Conservation (phyloP, 2,888 invertebrate species). For the Latrodectus hesperus region DNA sequence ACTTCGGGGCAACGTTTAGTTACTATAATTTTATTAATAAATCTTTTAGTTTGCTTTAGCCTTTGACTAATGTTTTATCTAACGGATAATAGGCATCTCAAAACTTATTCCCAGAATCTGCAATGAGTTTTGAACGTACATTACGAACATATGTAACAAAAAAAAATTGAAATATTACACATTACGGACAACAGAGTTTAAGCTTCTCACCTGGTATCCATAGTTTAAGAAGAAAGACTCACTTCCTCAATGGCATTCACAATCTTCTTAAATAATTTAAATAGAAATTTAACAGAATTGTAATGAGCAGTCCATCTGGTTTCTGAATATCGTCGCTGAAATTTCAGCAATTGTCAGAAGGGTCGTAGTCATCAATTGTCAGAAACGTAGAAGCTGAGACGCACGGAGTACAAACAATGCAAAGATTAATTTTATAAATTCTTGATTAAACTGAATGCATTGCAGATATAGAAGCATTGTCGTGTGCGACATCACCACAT, state of each 20-base stretch:
- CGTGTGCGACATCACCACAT: too few species aligned
- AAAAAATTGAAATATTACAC: slow-evolving; percentile 14
- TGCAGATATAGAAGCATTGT: too few species aligned
- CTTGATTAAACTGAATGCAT: too few species aligned
- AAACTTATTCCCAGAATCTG: slow-evolving; percentile 4
- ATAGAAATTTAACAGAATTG: not conserved
- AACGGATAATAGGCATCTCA: slow-evolving; percentile 6
- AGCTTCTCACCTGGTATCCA: not conserved
- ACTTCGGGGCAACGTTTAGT: too few species aligned
- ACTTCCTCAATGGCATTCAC: slow-evolving; percentile 6
- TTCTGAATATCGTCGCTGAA: slow-evolving; percentile 6
- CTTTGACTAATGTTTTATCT: not conserved
- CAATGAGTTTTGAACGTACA: slow-evolving; percentile 22
- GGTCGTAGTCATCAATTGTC: too few species aligned
- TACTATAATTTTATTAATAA: not conserved
- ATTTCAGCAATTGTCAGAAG: too few species aligned
- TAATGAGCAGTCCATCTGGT: slow-evolving; percentile 17
- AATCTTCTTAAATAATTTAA: slow-evolving; percentile 7
- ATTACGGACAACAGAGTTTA: not conserved
- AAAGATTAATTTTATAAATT: too few species aligned
- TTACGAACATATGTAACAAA: not conserved
- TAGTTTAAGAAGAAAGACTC: not conserved
- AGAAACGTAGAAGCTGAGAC: too few species aligned
- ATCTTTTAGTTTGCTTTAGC: not conserved
- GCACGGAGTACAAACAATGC: too few species aligned